Evolutionary conservation across 1,140 invertebrate genomes (phyloP).

Genomic region (Platyura marginata): DNA sequence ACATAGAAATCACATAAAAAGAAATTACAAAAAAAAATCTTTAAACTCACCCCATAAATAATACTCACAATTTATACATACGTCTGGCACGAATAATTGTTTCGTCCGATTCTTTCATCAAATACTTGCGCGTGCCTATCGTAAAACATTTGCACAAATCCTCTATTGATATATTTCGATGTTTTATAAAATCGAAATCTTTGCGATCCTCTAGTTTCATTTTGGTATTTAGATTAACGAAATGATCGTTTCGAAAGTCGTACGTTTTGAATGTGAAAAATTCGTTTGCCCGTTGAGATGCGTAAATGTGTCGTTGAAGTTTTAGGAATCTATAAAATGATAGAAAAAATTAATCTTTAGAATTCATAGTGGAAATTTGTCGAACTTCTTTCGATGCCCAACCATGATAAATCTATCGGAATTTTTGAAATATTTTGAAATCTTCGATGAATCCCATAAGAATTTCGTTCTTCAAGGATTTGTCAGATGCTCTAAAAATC

Average conservation of each 20-base stretch:
- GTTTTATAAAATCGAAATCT: no score
- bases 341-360: no score
- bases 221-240: slow-evolving; percentile 10
- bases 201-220: slow-evolving; percentile 2
- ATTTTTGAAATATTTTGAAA: slow-evolving; percentile 53
- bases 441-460: no score
- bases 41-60: no score
- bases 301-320: slow-evolving; percentile 61
- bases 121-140: no score
- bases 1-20: no score
- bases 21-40: no score
- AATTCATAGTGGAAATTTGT: background rate
- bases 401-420: slow-evolving; percentile 30
- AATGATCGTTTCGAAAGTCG: slow-evolving; percentile 37
- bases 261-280: slow-evolving; percentile 56
- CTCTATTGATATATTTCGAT: no score
- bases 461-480: no score
- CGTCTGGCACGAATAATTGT: slow-evolving; percentile 23
- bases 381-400: slow-evolving; percentile 36
- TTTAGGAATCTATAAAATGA: slow-evolving; percentile 55
- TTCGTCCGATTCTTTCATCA: slow-evolving; percentile 31
- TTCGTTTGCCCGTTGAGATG: slow-evolving; percentile 50
- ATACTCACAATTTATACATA: slow-evolving; percentile 28
- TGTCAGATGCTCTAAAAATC: no score
- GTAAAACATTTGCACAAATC: no score